Evolutionary conservation across 2,113 vertebrate species (phyloP).

Genomic region (Prochilodus magdalenae): DNA sequence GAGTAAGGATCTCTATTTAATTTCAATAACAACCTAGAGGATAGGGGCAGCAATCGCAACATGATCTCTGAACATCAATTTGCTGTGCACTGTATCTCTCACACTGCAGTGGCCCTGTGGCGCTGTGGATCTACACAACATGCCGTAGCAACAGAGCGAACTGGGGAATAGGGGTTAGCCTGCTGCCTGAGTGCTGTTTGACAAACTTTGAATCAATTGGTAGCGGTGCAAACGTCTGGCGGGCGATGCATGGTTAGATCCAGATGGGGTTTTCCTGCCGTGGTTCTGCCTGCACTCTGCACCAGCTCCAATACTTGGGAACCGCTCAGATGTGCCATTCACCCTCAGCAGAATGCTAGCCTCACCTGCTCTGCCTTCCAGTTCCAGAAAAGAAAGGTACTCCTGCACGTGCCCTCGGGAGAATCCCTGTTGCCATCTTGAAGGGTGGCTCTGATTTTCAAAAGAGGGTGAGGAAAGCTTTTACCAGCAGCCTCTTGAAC

Average conservation of each 20-base stretch:
- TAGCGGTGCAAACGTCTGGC: not conserved
- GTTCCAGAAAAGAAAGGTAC: not conserved
- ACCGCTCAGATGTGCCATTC: not conserved
- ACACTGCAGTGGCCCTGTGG: not conserved
- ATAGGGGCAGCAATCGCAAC: conserved; percentile 4
- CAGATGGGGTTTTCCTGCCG: not conserved
- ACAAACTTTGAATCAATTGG: not conserved
- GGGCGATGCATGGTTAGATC: not conserved
- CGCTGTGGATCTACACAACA: not conserved
- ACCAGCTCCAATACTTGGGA: not conserved
- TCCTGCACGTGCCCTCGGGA: not conserved
- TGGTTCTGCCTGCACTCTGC: not conserved
- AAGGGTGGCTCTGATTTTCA: not conserved
- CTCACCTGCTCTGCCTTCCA: not conserved
- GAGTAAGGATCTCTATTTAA: conserved; percentile 43
- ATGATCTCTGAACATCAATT: conserved; percentile 23
- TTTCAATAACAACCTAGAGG: conserved; percentile 26
- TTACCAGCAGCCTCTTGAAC: not conserved
- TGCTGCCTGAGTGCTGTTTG: not conserved
- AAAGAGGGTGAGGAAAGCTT: not conserved
- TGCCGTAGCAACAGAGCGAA: not conserved
- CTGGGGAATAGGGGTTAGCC: not conserved
- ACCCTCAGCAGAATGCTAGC: not conserved
- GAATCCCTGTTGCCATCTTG: not conserved
- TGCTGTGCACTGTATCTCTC: conserved; percentile 4